phyloP scores from a whole-genome alignment of 1,140 invertebrate genomes.

The Heliconius hewitsoni region DNA sequence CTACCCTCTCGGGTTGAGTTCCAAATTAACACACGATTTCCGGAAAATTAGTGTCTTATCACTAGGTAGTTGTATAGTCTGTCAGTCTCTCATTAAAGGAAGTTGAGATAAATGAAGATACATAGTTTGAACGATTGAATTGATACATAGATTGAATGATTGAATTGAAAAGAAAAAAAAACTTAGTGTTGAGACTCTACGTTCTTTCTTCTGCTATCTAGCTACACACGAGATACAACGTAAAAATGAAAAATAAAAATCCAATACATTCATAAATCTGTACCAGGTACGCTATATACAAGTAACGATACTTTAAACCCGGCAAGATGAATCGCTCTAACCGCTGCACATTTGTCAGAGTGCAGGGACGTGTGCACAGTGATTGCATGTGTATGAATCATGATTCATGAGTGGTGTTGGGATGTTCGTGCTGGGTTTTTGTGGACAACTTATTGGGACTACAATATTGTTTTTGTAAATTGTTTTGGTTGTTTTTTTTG shows the following conservation, averaged over 20 bases:
- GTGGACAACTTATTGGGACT: background rate
- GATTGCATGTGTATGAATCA: constrained; percentile 38
- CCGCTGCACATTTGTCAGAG: constrained; percentile 31
- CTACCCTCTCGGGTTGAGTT: too few species aligned
- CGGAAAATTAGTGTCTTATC: too few species aligned
- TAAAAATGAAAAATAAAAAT: background rate
- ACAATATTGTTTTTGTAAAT: background rate
- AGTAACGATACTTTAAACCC: constrained; percentile 35
- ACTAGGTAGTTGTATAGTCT: too few species aligned
- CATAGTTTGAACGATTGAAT: too few species aligned
- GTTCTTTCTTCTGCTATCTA: too few species aligned
- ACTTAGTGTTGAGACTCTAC: too few species aligned
- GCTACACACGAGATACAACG: background rate
- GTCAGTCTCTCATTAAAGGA: too few species aligned
- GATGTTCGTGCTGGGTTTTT: background rate
- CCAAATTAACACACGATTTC: too few species aligned
- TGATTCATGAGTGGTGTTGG: background rate
- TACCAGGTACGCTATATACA: background rate
- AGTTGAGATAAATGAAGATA: too few species aligned
- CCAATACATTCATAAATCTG: too few species aligned
- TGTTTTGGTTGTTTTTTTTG: background rate
- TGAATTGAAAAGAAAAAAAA: too few species aligned
- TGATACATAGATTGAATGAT: too few species aligned
- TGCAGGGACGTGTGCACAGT: constrained; percentile 29
- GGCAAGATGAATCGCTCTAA: constrained; percentile 32